Base-by-base conservation (phyloP, 1,140 invertebrate genomes). In the Diuraphis noxia region DNA sequence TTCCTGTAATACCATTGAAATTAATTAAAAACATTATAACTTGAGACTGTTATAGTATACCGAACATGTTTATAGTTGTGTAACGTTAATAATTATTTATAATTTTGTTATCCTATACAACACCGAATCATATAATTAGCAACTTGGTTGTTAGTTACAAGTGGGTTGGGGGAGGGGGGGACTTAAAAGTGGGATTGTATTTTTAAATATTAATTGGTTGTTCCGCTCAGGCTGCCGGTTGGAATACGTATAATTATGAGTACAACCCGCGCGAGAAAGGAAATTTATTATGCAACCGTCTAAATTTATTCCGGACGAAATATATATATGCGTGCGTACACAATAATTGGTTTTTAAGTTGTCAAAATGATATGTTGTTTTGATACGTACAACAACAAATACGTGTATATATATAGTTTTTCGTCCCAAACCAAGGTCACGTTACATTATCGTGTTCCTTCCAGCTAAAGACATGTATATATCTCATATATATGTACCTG, bases 281-380 rank as follows among this genome's bases (percentile, higher is more conserved):
- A 49, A 86, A 86, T 86, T 90, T 90, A 90, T 77, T 90, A 46
- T 89, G 88, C n/a, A 90, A 90, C 40, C 40, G 63, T 90, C 34
- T 90, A 30, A 25, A 43, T 90, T 34, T 88, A 88, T 88, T 72
- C 49, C 17, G 40, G 25, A 43, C 56, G 25, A 72, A 21, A 40
- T 49, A 86, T 34, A 86, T n/a, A 46, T 46, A 85, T 23, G 8
- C 21, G 8, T 3, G 25, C 46, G 43, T 56, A 88, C 56, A 43
- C 25, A 63, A 43, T 88, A 88, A 85, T 92, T 46, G 82, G 49
- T 86, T 63, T 92, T 86, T 86, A 56, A 92, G 49, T 86, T 92
- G 84, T 82, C 82, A 86, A 86, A 92, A 86, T 72, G 91, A 82
- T 86, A 72, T 79, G 40, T 77, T 79, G 46, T 63, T 88, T 77